Base-by-base conservation (phyloP, 2,888 invertebrate genomes). In the Amblyjoppa proteus region DNA sequence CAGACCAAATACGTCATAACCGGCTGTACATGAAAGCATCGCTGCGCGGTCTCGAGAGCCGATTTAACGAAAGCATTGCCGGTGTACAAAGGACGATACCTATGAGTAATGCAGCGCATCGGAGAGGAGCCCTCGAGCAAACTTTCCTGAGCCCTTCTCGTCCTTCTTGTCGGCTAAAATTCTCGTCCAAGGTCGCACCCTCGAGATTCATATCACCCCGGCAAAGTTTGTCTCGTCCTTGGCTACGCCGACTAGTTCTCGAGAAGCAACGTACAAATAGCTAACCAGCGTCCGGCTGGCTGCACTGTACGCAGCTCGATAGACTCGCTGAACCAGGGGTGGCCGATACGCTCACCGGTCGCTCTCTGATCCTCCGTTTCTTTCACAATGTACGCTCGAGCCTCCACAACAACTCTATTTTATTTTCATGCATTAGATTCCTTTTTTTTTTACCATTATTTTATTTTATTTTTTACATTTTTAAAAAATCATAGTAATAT, bases 151-250 rank as follows among this genome's bases (percentile, higher is more conserved):
- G 16, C 53, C 74, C 70, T 58, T 66, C 34, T 64, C 34, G n/a
- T 38, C 69, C 53, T 74, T 70, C 45, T 70, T 51, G 25, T n/a
- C 16, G 16, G 45, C 31, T 38, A 11, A 75, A 84, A 76, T 80
- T 70, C 34, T 49, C 25, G 25, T 25, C 34, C 77, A 77, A 77
- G 82, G 77, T 82, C 70, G 66, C 61, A 66, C 64, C 25, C 71
- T 80, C 28, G 68, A 84, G 76, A 84, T 76, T 84, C 84, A 64
- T 56, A 56, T 41, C 68, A 56, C 41, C 73, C 38, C 61, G 73
- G 31, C 73, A 75, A 83, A 78, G 73, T 83, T 78, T 56, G 41
- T 31, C 53, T 53, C 53, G 38, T 69, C n/a, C 61, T 5, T 49
- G 31, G 5, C 9, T 49, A 9, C 16, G 16, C 41, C 53, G 38